Evolutionary conservation across 2,797 vertebrate genomes (phyloP).

Genomic region (Mormyrops boulengeri): DNA sequence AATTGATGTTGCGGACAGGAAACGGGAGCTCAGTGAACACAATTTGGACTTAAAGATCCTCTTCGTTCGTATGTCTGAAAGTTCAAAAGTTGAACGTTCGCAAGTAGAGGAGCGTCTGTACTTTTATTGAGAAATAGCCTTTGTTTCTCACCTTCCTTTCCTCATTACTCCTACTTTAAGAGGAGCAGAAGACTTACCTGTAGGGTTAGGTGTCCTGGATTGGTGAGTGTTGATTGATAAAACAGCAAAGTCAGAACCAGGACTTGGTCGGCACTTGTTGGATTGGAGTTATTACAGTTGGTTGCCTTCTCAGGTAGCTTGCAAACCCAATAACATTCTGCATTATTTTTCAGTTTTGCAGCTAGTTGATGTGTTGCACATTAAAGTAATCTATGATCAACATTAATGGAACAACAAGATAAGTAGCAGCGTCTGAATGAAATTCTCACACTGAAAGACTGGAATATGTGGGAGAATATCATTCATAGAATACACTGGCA

Average conservation of each 20-base stretch:
- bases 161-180: neutral
- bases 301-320: neutral
- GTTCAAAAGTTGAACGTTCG: no score
- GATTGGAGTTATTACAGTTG: neutral
- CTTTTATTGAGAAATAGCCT: neutral
- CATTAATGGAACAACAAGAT: neutral
- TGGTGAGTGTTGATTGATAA: neutral
- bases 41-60: no score
- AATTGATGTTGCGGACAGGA: no score
- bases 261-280: neutral
- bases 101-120: neutral
- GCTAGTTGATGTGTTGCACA: neutral
- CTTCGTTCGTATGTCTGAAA: no score
- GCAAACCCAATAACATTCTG: neutral
- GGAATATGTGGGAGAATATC: neutral
- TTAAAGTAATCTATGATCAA: neutral
- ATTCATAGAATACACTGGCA: neutral
- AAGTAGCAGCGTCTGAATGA: neutral
- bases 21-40: no score
- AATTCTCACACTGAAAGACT: neutral
- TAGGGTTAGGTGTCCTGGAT: neutral
- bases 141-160: neutral
- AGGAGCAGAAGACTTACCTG: neutral
- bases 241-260: neutral
- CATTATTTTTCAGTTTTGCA: neutral